Conservation (phyloP, 1,140 invertebrate species). For the Danaus plexippus region DNA sequence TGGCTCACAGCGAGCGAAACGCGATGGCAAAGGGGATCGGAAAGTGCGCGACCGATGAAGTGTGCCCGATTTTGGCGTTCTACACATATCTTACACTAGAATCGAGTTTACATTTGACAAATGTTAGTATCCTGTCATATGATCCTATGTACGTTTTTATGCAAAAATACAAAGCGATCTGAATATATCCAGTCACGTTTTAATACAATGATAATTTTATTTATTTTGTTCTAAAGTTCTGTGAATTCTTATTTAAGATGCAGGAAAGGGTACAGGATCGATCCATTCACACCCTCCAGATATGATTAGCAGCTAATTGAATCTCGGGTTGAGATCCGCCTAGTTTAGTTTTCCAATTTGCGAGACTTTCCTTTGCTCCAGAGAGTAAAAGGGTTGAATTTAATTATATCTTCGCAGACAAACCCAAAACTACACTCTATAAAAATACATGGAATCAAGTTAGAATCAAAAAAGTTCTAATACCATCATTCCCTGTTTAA, state of each 20-base stretch:
- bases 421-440: constrained; percentile 37
- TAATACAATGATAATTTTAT: constrained; percentile 1
- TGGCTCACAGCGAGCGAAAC: constrained; percentile 33
- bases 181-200: too few relatives aligned
- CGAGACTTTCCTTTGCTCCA: constrained; percentile 59
- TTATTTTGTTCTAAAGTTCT: constrained; percentile 6
- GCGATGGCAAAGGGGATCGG: constrained; percentile 40
- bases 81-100: too few relatives aligned
- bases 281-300: constrained; percentile 65
- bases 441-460: constrained; percentile 30
- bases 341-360: constrained; percentile 71
- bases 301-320: constrained; percentile 70
- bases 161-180: too few relatives aligned
- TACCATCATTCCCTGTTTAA: constrained; percentile 1
- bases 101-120: too few relatives aligned
- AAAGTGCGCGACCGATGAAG: constrained; percentile 38
- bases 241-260: constrained; percentile 26
- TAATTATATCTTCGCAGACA: constrained; percentile 54
- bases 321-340: constrained; percentile 63
- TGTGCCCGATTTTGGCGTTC: constrained; percentile 48
- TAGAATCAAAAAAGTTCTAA: constrained; percentile 8
- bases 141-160: too few relatives aligned
- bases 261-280: constrained; percentile 46
- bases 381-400: constrained; percentile 62
- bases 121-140: too few relatives aligned